Evolutionary conservation across 1,140 invertebrate genomes (phyloP).

Genomic region (Cydia splendana): DNA sequence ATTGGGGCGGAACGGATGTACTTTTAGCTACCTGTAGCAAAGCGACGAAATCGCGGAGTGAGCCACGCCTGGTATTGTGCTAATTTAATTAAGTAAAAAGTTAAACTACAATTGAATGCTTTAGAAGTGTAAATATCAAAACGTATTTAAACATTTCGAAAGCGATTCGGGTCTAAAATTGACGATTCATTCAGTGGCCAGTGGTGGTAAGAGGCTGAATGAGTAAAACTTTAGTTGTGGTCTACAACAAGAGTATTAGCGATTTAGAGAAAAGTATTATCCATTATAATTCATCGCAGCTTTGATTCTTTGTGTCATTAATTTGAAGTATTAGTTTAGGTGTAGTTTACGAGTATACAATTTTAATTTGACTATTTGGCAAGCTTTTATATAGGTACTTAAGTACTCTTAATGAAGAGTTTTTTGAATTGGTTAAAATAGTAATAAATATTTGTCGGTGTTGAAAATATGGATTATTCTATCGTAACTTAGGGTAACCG

Average conservation of each 20-base stretch:
- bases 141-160: constrained; percentile 50
- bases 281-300: neutral
- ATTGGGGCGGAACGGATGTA: too few relatives aligned
- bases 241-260: constrained; percentile 43
- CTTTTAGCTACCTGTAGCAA: too few relatives aligned
- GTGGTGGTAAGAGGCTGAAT: constrained; percentile 64
- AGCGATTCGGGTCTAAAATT: constrained; percentile 65
- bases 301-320: neutral
- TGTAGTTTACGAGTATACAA: neutral
- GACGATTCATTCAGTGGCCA: constrained; percentile 69
- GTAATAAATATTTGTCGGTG: too few relatives aligned
- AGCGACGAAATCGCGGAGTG: too few relatives aligned
- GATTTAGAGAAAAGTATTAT: neutral
- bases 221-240: constrained; percentile 59
- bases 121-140: neutral
- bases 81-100: too few relatives aligned
- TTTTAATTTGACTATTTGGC: too few relatives aligned
- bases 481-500: too few relatives aligned
- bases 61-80: too few relatives aligned
- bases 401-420: too few relatives aligned
- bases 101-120: neutral
- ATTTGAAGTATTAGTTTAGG: neutral
- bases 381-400: too few relatives aligned
- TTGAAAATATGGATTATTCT: too few relatives aligned
- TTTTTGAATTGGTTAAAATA: too few relatives aligned